Conservation (phyloP, 2,888 invertebrate genomes). For the Achlya flavicornis region DNA sequence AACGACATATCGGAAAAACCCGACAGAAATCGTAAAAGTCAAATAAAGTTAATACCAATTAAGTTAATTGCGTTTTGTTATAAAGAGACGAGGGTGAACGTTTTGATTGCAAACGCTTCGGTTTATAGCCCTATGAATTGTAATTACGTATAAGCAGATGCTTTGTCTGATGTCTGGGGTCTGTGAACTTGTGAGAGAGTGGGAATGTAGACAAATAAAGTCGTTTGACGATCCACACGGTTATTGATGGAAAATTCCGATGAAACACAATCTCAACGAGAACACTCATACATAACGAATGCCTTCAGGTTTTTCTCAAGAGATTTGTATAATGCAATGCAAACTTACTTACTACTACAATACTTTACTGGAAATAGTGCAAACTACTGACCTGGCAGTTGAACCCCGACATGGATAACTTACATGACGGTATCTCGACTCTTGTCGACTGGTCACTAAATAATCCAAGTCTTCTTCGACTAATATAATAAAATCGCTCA, state of each 20-base stretch:
- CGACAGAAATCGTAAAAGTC: conserved; percentile 53
- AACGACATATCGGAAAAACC: conserved; percentile 30
- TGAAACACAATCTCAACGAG: no score
- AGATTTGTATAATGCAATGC: no score
- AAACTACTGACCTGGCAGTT: no score
- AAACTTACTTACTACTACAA: no score
- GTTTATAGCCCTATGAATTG: conserved; percentile 64
- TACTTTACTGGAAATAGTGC: no score
- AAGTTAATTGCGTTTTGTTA: conserved; percentile 61
- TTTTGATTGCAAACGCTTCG: conserved; percentile 54
- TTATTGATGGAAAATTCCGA: neutral
- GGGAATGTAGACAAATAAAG: neutral
- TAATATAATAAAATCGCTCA: no score
- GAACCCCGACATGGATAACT: no score
- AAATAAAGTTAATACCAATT: conserved; percentile 63
- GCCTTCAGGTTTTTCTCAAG: no score
- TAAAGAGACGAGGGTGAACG: conserved; percentile 25
- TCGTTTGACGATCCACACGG: neutral
- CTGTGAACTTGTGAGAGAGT: neutral
- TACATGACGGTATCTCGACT: no score
- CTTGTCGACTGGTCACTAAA: no score
- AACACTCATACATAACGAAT: no score
- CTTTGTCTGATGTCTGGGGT: conserved; percentile 16
- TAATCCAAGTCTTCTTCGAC: no score
- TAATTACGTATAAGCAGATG: conserved; percentile 55